A percentile compares a stretch with the other conserved stretches of the same genome.
phyloP scores from a whole-genome alignment of 2,797 vertebrate genomes.

The Tiaroga cobitis region DNA sequence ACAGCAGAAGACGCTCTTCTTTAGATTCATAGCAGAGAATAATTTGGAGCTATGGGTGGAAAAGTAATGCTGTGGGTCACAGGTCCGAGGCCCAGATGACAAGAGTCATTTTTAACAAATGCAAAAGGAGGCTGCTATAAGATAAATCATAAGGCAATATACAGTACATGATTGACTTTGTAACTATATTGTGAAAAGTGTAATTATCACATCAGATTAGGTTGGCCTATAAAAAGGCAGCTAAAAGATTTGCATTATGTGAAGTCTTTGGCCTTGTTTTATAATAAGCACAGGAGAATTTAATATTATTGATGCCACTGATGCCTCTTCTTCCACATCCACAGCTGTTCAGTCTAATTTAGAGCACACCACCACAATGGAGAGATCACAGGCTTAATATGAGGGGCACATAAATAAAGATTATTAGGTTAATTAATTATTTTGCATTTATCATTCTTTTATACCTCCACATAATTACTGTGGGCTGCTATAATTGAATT shows the following conservation, averaged over 20 bases:
- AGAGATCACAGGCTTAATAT: slow-evolving; percentile 87
- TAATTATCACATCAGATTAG: not conserved
- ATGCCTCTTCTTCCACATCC: slow-evolving; percentile 30
- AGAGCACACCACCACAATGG: slow-evolving; percentile 78
- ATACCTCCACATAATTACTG: slow-evolving; percentile 94
- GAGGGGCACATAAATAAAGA: slow-evolving; percentile 90
- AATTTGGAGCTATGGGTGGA: not conserved
- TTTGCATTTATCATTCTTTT: slow-evolving; percentile 98
- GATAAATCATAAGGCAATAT: slow-evolving; percentile 6
- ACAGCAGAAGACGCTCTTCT: slow-evolving; percentile 22
- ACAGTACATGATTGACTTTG: not conserved
- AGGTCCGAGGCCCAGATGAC: not conserved
- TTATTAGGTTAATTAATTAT: slow-evolving; percentile 98
- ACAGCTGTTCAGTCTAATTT: slow-evolving; percentile 49
- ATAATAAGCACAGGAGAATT: slow-evolving; percentile 13
- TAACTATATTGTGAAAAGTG: not conserved
- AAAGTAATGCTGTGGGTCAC: slow-evolving; percentile 28
- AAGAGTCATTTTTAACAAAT: slow-evolving; percentile 31
- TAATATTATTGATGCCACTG: slow-evolving; percentile 33
- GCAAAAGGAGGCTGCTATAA: slow-evolving; percentile 22
- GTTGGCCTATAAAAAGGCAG: slow-evolving; percentile 35
- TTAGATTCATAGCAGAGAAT: slow-evolving; percentile 12
- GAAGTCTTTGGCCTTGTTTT: slow-evolving; percentile 31
- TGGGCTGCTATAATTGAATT: slow-evolving; percentile 95
- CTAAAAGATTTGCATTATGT: slow-evolving; percentile 19